phyloP scores from a whole-genome alignment of 1,140 invertebrate species.

The Epicauta chinensis region DNA sequence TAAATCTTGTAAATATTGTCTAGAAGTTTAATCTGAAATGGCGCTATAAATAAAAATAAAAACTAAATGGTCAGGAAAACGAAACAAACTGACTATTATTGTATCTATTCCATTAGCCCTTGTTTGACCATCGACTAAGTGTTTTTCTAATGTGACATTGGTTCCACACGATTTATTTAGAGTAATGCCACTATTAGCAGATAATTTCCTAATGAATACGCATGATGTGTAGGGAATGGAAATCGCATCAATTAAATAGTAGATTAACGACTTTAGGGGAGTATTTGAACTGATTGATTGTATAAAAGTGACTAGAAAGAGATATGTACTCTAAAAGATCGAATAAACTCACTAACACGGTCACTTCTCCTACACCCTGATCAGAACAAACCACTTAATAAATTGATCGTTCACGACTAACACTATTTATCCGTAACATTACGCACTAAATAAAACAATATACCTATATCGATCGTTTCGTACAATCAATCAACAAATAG shows the following conservation, averaged over 20 bases:
- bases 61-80: slow-evolving; percentile 21
- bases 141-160: slow-evolving; percentile 30
- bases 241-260: slow-evolving; percentile 38
- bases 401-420: slow-evolving; percentile 24
- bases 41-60: slow-evolving; percentile 24
- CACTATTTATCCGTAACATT: slow-evolving; percentile 1
- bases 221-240: slow-evolving; percentile 35
- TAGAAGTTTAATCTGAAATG: slow-evolving; percentile 5
- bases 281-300: slow-evolving; percentile 37
- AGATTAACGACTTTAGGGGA: slow-evolving; percentile 37
- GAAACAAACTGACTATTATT: neutral
- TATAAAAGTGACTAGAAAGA: slow-evolving; percentile 9
- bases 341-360: slow-evolving; percentile 19
- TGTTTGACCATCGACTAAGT: slow-evolving; percentile 16
- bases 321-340: slow-evolving; percentile 4
- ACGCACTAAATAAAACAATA: no score
- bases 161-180: slow-evolving; percentile 36
- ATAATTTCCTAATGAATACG: slow-evolving; percentile 43
- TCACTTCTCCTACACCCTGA: slow-evolving; percentile 19
- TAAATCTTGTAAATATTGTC: slow-evolving; percentile 4
- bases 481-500: no score
- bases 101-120: slow-evolving; percentile 21
- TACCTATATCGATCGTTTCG: no score
- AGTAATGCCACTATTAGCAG: slow-evolving; percentile 38
- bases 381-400: slow-evolving; percentile 31